phyloP scores from a whole-genome alignment of 2,797 vertebrate species.

The Esox masquinongy region DNA sequence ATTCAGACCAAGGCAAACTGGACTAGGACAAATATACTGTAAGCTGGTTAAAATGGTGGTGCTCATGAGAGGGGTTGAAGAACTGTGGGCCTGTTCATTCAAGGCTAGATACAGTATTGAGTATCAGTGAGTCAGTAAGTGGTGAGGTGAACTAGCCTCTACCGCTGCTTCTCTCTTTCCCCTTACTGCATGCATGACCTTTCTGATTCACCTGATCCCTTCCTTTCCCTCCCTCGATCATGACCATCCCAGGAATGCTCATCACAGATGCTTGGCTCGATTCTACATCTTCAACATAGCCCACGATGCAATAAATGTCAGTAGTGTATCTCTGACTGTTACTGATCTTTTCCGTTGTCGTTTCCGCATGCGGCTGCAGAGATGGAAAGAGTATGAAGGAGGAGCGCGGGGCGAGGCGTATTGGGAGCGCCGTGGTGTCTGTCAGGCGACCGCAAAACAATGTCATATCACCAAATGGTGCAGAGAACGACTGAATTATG shows the following conservation, averaged over 20 bases:
- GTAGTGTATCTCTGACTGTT: neutral
- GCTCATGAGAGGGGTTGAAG: constrained; percentile 55
- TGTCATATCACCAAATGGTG: constrained; percentile 72
- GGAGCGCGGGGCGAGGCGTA: constrained; percentile 34
- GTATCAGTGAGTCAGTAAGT: constrained; percentile 47
- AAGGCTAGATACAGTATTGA: constrained; percentile 66
- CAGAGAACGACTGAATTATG: constrained; percentile 75
- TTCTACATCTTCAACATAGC: constrained; percentile 1
- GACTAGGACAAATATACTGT: constrained; percentile 59
- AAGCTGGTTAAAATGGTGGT: constrained; percentile 58
- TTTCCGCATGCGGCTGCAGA: constrained; percentile 31
- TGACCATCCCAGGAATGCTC: constrained; percentile 24
- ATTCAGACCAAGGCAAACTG: constrained; percentile 67
- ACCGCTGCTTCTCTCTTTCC: constrained; percentile 28
- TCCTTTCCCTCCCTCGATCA: constrained; percentile 17
- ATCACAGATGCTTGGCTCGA: neutral
- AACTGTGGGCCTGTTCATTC: constrained; percentile 68
- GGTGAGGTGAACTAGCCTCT: constrained; percentile 35
- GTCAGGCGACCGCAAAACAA: constrained; percentile 67
- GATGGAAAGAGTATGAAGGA: constrained; percentile 58
- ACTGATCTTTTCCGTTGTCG: neutral
- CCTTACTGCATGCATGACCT: constrained; percentile 45
- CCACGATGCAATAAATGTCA: neutral
- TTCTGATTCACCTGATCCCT: constrained; percentile 62
- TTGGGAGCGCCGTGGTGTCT: constrained; percentile 45